Evolutionary conservation across 2,113 vertebrate species (phyloP), one percentile per base, ranked within the genome.

Genomic region (Emydura subglobosa): DNA sequence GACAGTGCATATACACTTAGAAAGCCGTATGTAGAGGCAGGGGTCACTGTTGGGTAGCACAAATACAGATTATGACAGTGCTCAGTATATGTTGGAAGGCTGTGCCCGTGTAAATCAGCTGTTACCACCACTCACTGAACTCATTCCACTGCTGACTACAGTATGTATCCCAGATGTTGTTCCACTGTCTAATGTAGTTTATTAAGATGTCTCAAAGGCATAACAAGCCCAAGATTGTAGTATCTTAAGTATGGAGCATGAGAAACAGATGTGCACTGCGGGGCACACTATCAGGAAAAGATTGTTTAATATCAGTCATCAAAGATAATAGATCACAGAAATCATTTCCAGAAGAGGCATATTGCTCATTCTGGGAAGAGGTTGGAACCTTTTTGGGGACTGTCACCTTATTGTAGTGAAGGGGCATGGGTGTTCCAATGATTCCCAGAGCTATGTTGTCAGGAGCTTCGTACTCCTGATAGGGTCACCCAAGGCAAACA

Each of bases 61-160:
- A 57, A 29, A 1, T 3, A n/a, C 34, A 65, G 91, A 10, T 5
- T 27, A 54, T 0, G 1, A 65, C 25, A 59, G 57, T 68, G 39
- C 14, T 55, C 5, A 11, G 8, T 34, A 16, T 29, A 4, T 0
- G 0, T 10, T 19, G 9, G 24, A 93, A n/a, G 10, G 29, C 2
- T 79, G 21, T 42, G 55, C 42, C 14, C 4, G 1, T 39, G 39
- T 24, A 83, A 44, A 31, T 19, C 42, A 44, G 81, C 16, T 59
- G 17, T 6, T 29, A 83, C 42, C 25, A 83, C 34, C 21, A 34
- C 3, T 61, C 61, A 13, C 0, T 39, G 80, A 68, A 53, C 0
- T 0, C 31, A 31, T 82, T 34, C n/a, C 74, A 51, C 0, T 0
- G 6, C 39, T 24, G 76, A n/a, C 4, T 0, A 0, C 0, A 9